Conservation (phyloP, 30 jellyfish, hydroid and myxozoan species). For the Aurelia aurita region DNA sequence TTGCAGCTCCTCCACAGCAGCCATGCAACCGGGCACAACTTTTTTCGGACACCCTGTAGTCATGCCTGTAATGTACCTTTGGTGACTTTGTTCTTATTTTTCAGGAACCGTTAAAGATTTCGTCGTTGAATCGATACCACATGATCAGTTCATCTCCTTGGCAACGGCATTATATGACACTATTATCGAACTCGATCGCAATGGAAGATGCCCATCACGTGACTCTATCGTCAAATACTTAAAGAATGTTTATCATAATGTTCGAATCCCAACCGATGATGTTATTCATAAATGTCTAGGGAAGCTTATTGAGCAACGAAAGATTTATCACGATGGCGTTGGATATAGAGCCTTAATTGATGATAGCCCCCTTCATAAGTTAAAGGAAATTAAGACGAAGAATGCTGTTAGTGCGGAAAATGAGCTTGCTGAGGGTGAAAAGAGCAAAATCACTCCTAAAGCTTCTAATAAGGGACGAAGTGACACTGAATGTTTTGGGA, state of each 20-base stretch:
- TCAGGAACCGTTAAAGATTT: conserved; percentile 78
- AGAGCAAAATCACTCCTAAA: background rate
- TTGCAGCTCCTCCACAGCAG: no score
- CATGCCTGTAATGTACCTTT: no score
- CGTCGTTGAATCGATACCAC: conserved; percentile 82
- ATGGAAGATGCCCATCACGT: conserved; percentile 72
- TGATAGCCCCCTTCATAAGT: conserved; percentile 58
- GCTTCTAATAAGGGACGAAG: background rate
- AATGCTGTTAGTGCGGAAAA: conserved; percentile 3
- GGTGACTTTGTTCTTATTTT: background rate
- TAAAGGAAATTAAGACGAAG: background rate
- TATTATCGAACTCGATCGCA: conserved; percentile 78
- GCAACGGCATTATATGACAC: conserved; percentile 81
- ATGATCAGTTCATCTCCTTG: conserved; percentile 81
- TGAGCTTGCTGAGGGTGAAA: background rate
- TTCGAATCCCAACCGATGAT: conserved; percentile 67
- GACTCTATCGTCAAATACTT: conserved; percentile 64
- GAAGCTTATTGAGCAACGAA: conserved; percentile 67
- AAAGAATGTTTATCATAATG: conserved; percentile 70
- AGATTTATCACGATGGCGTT: conserved; percentile 82
- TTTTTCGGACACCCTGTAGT: no score
- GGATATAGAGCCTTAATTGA: conserved; percentile 83
- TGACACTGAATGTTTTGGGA: background rate
- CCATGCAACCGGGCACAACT: no score
- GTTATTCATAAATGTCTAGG: conserved; percentile 81